phyloP scores from a whole-genome alignment of 1,140 invertebrate genomes.

The Aphelenchoides besseyi region DNA sequence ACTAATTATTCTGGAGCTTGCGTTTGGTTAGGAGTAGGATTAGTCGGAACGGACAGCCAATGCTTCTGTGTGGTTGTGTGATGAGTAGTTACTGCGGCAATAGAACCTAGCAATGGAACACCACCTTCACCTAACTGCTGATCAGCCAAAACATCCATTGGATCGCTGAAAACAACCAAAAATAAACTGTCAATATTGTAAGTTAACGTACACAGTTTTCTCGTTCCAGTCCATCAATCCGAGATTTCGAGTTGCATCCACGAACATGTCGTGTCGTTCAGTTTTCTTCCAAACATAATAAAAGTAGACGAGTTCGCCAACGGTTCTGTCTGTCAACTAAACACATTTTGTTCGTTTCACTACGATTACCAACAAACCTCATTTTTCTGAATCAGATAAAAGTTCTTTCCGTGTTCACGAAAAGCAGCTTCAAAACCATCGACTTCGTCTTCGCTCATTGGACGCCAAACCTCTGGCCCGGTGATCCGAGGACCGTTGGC shows the following conservation, averaged over 20 bases:
- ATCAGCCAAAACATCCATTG: slow-evolving; percentile 12
- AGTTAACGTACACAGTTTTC: neutral
- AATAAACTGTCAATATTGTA: neutral
- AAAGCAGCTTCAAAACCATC: slow-evolving; percentile 91
- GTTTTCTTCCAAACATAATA: slow-evolving; percentile 99
- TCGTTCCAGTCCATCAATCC: neutral
- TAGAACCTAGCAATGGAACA: too few relatives aligned
- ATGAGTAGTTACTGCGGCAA: too few relatives aligned
- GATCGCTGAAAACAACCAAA: slow-evolving; percentile 8
- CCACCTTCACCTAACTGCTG: slow-evolving; percentile 14
- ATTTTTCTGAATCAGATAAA: slow-evolving; percentile 86
- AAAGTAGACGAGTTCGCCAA: slow-evolving; percentile 92
- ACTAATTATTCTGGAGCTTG: too few relatives aligned
- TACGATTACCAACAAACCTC: slow-evolving; percentile 70
- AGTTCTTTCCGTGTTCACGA: slow-evolving; percentile 88
- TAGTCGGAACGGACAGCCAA: neutral
- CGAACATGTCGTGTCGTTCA: slow-evolving; percentile 82
- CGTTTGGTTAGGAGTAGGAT: neutral
- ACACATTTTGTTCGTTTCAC: too few relatives aligned
- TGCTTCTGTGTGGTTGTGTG: neutral
- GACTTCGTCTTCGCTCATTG: slow-evolving; percentile 97
- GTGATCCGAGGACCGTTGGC: slow-evolving; percentile 22
- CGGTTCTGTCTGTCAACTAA: slow-evolving; percentile 82
- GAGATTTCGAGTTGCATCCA: slow-evolving; percentile 15
- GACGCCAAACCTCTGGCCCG: slow-evolving; percentile 65